Base-by-base conservation (phyloP, 2,888 invertebrate species). In the Bombyx huttoni region DNA sequence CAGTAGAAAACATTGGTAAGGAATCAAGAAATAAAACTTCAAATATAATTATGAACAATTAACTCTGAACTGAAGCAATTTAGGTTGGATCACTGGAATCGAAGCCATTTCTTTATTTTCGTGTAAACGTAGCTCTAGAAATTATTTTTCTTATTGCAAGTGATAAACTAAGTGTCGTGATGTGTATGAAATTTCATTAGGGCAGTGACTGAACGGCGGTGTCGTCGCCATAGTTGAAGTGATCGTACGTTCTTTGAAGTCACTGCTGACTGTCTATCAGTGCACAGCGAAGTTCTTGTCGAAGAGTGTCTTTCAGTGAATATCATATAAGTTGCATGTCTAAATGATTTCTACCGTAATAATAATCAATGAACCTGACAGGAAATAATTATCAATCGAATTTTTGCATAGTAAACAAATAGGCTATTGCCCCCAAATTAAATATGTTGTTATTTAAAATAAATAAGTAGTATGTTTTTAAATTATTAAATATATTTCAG, bases 1-100 rank as follows among this genome's bases (percentile, higher is more conserved):
- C 81, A 70, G 56, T 75, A 78, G 70, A 73, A 66, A 76, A 75
- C 77, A 78, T 80, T 73, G 88, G 87, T 87, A 87, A 88, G 86
- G 69, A 65, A 53, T 63, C 61, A 65, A 65, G 65, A 55, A 52
- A 57, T 67, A 63, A 52, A 12, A 53, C 52, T 65, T 58, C 48
- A 53, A 54, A 50, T 57, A 60, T 60, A 68, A 58, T 56, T 57
- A 59, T 62, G 57, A 67, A 69, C 62, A 60, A 59, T 70, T 62
- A 59, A 56, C 68, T 66, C 66, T 59, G 63, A 65, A 70, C 66
- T 59, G 63, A 65, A 70, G 64, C 12, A 67, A 83, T 80, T 74
- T 82, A 83, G 85, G 85, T 87, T 86, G 86, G 78, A 75, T 70
- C 73, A 68, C 71, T 77, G 70, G 68, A 78, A 79, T 85, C 85